A percentile compares a stretch with the other conserved stretches of the same genome.
phyloP scores from a whole-genome alignment of 2,797 vertebrate genomes.

The Varecia variegata region DNA sequence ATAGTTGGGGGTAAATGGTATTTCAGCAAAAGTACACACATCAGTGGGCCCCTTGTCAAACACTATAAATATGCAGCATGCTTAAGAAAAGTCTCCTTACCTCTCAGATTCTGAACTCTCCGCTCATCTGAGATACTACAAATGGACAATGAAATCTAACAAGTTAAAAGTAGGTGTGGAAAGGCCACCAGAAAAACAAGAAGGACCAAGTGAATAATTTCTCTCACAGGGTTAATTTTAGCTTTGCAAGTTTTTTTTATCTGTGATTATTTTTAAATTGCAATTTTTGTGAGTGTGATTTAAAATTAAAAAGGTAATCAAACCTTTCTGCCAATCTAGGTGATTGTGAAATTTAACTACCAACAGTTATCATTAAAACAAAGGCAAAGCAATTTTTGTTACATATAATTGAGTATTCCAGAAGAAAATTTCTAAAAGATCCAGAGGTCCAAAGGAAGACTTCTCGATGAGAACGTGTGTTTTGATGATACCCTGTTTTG shows the following conservation, averaged over 20 bases:
- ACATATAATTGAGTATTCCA: neutral
- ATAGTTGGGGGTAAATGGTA: neutral
- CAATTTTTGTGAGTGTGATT: neutral
- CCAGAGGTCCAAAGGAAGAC: neutral
- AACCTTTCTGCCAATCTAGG: neutral
- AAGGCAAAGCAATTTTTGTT: neutral
- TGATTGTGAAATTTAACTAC: neutral
- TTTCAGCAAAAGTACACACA: neutral
- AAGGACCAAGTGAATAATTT: neutral
- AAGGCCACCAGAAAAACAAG: constrained; percentile 67
- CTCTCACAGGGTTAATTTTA: neutral
- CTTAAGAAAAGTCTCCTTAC: neutral
- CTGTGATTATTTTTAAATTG: neutral
- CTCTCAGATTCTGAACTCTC: too few species aligned
- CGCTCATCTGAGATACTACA: neutral
- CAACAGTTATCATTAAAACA: neutral
- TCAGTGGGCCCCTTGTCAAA: neutral
- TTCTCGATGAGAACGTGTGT: neutral
- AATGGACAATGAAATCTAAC: constrained; percentile 49
- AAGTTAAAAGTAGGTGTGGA: constrained; percentile 43
- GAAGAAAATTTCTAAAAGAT: constrained; percentile 25
- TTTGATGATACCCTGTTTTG: neutral
- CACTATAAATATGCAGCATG: neutral
- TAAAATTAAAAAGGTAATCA: constrained; percentile 37
- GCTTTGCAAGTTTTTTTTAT: neutral